Percentiles rank a stretch among this genome's conserved stretches.
These are phyloP conservation scores for Acromyrmex echinatior DNA, from an alignment of 1,140 invertebrate genomes.

Conservation along the genomic window DNA sequence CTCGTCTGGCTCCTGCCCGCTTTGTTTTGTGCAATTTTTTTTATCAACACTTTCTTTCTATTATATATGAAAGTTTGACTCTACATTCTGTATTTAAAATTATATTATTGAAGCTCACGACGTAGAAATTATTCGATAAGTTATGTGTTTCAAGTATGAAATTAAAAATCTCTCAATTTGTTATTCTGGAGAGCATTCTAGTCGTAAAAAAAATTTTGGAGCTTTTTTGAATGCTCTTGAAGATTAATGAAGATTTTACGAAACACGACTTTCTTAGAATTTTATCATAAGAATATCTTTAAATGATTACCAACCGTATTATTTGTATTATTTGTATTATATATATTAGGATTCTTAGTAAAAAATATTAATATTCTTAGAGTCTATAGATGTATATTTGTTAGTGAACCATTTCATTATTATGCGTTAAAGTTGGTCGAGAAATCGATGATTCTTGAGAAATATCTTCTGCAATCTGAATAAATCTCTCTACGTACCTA, in stretches of 20 bases:
- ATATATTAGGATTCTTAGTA: background rate
- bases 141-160: background rate
- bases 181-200: background rate
- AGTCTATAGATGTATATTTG: background rate
- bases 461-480: background rate
- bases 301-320: background rate
- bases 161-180: slow-evolving; percentile 1
- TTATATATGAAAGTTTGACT: background rate
- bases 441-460: too few relatives aligned
- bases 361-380: background rate
- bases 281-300: background rate
- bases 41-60: background rate
- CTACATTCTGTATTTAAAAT: background rate
- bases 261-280: background rate
- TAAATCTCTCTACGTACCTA: background rate
- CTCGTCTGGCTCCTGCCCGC: slow-evolving; percentile 60
- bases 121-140: background rate
- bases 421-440: background rate
- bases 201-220: background rate
- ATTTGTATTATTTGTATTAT: background rate
- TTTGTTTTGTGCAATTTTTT: background rate
- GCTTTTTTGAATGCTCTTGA: background rate
- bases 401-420: background rate
- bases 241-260: background rate
- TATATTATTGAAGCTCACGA: background rate